Base-by-base conservation (phyloP, 2,888 invertebrate genomes). In the Salticus scenicus region DNA sequence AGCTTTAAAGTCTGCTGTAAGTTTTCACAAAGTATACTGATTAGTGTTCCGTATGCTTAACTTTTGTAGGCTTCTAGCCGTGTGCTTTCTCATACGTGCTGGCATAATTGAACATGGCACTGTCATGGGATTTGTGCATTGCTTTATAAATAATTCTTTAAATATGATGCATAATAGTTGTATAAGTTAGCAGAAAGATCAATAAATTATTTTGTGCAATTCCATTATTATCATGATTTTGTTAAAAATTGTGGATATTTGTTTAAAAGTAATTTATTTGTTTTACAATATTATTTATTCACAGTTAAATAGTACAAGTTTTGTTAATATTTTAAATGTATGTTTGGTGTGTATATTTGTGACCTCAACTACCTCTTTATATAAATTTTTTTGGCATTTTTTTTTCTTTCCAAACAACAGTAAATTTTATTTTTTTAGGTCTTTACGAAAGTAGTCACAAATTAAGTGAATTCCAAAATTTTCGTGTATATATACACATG, bases 21-120 rank as follows among this genome's bases (percentile, higher is more conserved):
- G 17, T 12, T 47, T 47, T 47, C 17, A 47, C 2, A 14, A 14
- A 24, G 57, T 57, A 57, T 57, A 24, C 57, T 17, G 24, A 12
- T 57, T 57, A 24, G 57, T 57, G 57, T 57, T 24, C 17, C 24
- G 57, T 24, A 24, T 57, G 57, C 57, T 24, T 57, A n/a, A 57
- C 57, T 57, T 24, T 57, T 57, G 57, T 57, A 57, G 57, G 24
- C 57, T 57, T 57, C 57, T 57, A 24, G 24, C 24, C 5, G 24
- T 57, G 57, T 24, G 57, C 57, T 57, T 57, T 47, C n/a, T 57
- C 24, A 24, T 57, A 57, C 24, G 57, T 57, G 57, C 57, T 57
- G 20, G 24, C 37, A 24, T 57, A 24, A 17, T 2, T 24, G 17
- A 57, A 12, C 57, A 57, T 24, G 4, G 57, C 42, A 47, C 1